Conservation (phyloP, 2,888 invertebrate species). For the Calliopum simillimum region DNA sequence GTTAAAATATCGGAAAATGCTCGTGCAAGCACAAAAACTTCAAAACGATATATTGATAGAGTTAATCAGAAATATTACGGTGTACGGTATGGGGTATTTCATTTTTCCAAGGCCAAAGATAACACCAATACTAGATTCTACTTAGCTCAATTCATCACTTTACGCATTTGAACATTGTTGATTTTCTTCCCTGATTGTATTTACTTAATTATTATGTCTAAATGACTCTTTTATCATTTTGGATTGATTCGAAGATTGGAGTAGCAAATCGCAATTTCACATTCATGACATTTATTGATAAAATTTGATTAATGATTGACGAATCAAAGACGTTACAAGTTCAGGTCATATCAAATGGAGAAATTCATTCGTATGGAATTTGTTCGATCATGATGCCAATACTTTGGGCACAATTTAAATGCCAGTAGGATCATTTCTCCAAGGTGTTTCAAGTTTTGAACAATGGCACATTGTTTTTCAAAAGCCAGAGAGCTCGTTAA, state of each 20-base stretch:
- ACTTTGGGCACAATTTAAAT: not conserved
- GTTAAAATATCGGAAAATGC: no score
- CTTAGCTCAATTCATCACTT: no score
- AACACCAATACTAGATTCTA: no score
- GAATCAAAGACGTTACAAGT: not conserved
- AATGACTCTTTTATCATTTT: not conserved
- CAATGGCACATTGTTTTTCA: constrained; percentile 34
- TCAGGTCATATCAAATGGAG: not conserved
- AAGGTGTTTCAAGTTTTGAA: not conserved
- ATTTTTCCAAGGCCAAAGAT: no score
- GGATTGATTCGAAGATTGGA: not conserved
- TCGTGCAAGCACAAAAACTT: no score
- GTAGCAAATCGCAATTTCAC: constrained; percentile 53
- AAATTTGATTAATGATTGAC: constrained; percentile 64
- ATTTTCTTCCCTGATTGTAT: no score
- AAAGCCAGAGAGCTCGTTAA: constrained; percentile 48
- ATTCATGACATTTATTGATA: constrained; percentile 66
- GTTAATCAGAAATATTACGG: no score
- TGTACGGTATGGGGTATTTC: no score
- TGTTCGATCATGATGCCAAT: not conserved
- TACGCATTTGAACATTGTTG: no score
- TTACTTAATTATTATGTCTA: no score
- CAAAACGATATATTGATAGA: no score
- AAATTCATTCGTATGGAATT: not conserved
- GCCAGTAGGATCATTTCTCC: not conserved